Conservation (phyloP, 2,113 vertebrate genomes). For the Xenotilapia longispinis region DNA sequence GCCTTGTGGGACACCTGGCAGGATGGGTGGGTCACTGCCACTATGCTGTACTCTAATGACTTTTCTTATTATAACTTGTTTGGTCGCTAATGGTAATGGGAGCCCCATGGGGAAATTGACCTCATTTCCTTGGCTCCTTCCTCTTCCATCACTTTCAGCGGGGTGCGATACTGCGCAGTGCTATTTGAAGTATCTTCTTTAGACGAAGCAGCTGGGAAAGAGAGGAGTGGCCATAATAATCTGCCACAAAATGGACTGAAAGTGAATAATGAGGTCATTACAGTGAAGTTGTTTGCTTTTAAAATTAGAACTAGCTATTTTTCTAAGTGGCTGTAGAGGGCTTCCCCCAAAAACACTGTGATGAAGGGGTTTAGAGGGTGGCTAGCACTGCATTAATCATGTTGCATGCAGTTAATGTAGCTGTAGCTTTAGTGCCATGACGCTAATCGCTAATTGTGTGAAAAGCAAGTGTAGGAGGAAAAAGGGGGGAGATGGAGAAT, state of each 20-base stretch:
- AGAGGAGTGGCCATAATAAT: background rate
- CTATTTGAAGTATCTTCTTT: background rate
- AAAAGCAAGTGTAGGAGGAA: background rate
- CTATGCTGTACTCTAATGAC: conserved; percentile 26
- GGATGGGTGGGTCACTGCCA: conserved; percentile 10
- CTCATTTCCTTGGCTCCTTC: conserved; percentile 68
- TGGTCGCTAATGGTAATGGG: background rate
- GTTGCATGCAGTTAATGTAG: background rate
- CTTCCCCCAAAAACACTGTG: background rate
- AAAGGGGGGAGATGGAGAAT: background rate
- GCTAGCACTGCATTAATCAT: background rate
- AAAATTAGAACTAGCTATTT: background rate
- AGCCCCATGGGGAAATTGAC: conserved; percentile 47
- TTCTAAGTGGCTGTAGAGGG: background rate
- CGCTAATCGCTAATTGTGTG: background rate
- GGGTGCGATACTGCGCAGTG: background rate
- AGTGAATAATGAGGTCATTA: background rate
- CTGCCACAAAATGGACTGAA: background rate
- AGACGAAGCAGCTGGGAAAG: background rate
- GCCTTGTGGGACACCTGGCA: conserved; percentile 35
- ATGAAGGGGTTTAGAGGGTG: background rate
- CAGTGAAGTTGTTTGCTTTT: background rate
- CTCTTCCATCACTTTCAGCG: conserved; percentile 14
- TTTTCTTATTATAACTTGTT: conserved; percentile 16
- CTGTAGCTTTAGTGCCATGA: background rate